Conservation (phyloP, 2,113 vertebrate species). For the Hypocryptadius cinnamomeus region DNA sequence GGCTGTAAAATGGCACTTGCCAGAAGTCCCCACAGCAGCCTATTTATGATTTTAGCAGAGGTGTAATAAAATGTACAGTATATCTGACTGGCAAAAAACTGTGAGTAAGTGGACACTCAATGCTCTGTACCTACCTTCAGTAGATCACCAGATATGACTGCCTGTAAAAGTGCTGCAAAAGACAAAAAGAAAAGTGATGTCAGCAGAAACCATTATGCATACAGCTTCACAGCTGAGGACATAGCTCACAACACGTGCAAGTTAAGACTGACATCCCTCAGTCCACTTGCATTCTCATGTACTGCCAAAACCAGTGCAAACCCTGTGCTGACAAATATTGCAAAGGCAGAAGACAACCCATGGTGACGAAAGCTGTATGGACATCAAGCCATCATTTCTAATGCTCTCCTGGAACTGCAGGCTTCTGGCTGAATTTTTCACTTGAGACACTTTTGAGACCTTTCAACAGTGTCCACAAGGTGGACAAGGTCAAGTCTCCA, state of each 20-base stretch:
- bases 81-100: background rate
- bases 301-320: background rate
- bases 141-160: slow-evolving; percentile 74
- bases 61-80: background rate
- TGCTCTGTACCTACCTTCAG: slow-evolving; percentile 68
- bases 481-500: background rate
- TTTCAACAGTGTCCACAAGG: background rate
- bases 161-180: slow-evolving; percentile 75
- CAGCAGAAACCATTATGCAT: slow-evolving; percentile 2
- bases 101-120: background rate
- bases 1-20: background rate
- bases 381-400: background rate
- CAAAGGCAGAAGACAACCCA: background rate
- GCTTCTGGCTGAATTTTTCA: background rate
- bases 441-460: background rate
- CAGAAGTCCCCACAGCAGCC: background rate
- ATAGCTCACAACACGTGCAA: background rate
- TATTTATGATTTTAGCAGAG: background rate
- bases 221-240: background rate
- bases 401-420: background rate
- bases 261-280: background rate
- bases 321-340: background rate
- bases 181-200: slow-evolving; percentile 52
- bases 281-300: background rate
- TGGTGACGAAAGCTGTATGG: background rate